phyloP scores from a whole-genome alignment of 2,888 invertebrate species.

The Trichogramma evanescens region DNA sequence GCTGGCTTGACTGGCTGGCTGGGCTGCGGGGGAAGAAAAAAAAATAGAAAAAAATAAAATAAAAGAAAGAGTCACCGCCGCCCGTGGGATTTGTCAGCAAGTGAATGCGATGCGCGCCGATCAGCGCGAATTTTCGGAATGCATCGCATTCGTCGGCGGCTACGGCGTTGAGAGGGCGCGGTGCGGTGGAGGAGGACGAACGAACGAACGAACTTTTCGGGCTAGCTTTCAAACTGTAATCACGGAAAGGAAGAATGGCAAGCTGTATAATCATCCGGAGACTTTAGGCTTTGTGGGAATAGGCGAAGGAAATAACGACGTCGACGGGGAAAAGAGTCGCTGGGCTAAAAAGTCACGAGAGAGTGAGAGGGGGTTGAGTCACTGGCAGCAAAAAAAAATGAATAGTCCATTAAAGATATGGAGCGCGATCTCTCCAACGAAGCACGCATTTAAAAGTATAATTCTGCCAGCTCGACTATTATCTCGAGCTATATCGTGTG shows the following conservation, averaged over 20 bases:
- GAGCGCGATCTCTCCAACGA: background rate
- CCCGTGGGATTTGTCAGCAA: background rate
- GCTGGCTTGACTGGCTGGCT: no score
- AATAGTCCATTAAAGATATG: slow-evolving; percentile 11
- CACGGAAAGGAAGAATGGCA: slow-evolving; percentile 3
- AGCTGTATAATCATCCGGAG: no score
- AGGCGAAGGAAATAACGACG: background rate
- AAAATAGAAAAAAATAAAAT: no score
- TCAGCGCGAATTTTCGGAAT: background rate
- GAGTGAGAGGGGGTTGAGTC: background rate
- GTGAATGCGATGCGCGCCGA: background rate
- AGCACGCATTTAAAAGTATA: slow-evolving; percentile 5
- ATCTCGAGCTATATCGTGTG: background rate
- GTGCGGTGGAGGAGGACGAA: no score
- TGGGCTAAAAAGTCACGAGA: background rate
- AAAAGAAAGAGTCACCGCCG: background rate
- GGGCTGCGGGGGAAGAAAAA: no score
- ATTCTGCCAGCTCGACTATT: background rate
- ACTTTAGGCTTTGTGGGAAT: background rate
- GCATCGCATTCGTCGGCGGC: background rate
- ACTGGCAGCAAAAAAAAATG: background rate
- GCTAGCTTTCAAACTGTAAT: background rate
- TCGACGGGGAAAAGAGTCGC: background rate
- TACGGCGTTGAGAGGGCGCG: background rate
- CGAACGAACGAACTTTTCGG: background rate